Conservation (phyloP, 2,797 vertebrate genomes). For the Tinamus major region DNA sequence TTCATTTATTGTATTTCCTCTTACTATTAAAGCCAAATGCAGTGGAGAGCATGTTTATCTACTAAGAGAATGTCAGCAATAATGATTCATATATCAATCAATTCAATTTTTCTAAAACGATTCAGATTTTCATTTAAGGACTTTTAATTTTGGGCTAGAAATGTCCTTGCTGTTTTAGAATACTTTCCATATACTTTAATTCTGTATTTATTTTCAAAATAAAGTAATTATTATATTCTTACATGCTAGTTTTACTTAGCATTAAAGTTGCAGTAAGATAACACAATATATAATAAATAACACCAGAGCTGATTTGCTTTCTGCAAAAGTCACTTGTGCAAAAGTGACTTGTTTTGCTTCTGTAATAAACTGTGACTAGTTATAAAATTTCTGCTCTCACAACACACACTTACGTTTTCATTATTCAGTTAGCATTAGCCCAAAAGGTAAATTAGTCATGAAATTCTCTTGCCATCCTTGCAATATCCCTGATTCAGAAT, state of each 20-base stretch:
- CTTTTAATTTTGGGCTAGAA: constrained; percentile 13
- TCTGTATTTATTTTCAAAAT: neutral
- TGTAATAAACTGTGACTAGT: neutral
- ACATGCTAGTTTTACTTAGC: neutral
- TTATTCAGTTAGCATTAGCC: constrained; percentile 34
- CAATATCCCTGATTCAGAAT: neutral
- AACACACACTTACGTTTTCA: neutral
- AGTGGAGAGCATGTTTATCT: neutral
- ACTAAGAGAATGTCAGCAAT: constrained; percentile 17
- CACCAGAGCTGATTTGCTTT: constrained; percentile 21
- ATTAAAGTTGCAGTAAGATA: neutral
- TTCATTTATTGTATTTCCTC: constrained; percentile 33
- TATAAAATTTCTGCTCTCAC: constrained; percentile 17
- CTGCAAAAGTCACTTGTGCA: neutral
- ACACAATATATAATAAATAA: neutral
- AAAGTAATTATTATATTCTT: neutral
- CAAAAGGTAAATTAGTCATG: constrained; percentile 39
- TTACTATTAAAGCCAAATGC: constrained; percentile 44
- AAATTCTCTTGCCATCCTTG: constrained; percentile 12
- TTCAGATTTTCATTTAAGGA: neutral
- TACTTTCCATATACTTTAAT: neutral
- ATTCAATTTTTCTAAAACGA: neutral
- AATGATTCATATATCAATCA: neutral
- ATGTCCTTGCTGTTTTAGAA: neutral
- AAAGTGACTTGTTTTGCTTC: constrained; percentile 35